A percentile compares a stretch with the other conserved stretches of the same genome.
Evolutionary conservation across 2,797 vertebrate species (phyloP).

Genomic region (Chloroceryle amazona): DNA sequence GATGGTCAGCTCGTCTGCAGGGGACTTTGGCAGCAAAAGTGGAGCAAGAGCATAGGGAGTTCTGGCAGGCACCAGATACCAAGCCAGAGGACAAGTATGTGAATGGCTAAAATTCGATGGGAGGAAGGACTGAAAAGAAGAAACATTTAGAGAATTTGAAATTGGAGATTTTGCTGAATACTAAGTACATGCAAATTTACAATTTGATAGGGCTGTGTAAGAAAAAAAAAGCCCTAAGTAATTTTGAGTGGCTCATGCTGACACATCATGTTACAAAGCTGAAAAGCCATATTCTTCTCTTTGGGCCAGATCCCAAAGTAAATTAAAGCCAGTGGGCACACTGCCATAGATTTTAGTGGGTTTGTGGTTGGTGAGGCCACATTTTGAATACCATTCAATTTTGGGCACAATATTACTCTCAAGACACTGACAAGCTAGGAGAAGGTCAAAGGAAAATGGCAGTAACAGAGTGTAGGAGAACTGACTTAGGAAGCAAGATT

Average conservation of each 20-base stretch:
- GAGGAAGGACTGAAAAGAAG: background rate
- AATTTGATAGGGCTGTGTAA: background rate
- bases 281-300: background rate
- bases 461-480: background rate
- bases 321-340: background rate
- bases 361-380: background rate
- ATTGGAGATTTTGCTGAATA: background rate
- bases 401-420: background rate
- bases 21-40: background rate
- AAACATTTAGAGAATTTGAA: background rate
- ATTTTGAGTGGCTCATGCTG: background rate
- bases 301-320: background rate
- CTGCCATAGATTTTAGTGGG: background rate
- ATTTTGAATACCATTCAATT: background rate
- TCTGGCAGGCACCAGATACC: background rate
- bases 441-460: background rate
- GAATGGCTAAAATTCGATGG: background rate
- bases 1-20: background rate
- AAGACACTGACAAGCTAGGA: background rate
- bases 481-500: background rate
- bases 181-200: rapidly evolving
- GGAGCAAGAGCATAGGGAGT: background rate
- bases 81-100: background rate
- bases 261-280: background rate
- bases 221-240: background rate